Evolutionary conservation across 2,888 invertebrate species (phyloP).

Genomic region (Platerodrilus igneus): DNA sequence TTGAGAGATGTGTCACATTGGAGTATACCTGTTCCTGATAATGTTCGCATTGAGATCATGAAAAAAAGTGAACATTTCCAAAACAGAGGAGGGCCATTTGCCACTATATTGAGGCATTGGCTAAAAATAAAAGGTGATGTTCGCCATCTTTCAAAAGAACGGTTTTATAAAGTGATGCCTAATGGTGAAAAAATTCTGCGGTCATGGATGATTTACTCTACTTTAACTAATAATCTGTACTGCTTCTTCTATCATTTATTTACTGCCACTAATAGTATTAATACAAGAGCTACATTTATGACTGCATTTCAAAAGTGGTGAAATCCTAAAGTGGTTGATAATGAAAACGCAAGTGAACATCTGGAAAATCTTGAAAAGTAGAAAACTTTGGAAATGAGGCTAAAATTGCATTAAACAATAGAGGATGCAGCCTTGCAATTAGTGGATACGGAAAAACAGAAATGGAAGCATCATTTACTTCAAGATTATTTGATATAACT

Average conservation of each 20-base stretch:
- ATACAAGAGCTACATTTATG: background rate
- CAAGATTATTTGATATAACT: constrained; percentile 4
- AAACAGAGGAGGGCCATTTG: constrained; percentile 3
- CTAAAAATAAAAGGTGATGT: constrained; percentile 5
- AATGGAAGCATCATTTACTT: constrained; percentile 13
- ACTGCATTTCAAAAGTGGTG: constrained; percentile 20
- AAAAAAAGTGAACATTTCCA: constrained; percentile 5
- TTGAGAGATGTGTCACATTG: no score
- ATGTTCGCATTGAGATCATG: no score
- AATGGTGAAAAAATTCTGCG: constrained; percentile 3
- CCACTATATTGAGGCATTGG: constrained; percentile 1
- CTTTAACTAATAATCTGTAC: constrained; percentile 2
- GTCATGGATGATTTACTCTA: constrained; percentile 3
- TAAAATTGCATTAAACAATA: constrained; percentile 14
- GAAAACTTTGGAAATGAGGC: constrained; percentile 15
- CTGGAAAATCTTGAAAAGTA: constrained; percentile 16
- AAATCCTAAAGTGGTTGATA: constrained; percentile 19
- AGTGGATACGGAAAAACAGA: constrained; percentile 13
- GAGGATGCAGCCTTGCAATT: constrained; percentile 12
- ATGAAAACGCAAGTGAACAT: constrained; percentile 12
- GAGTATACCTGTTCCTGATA: no score
- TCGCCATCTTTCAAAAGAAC: constrained; percentile 1
- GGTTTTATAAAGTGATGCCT: constrained; percentile 2
- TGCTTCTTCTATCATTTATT: constrained; percentile 3
- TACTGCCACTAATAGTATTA: background rate